These are phyloP conservation scores for Plemyria rubiginata DNA, from an alignment of 2,888 invertebrate species.

Conservation along the genomic window DNA sequence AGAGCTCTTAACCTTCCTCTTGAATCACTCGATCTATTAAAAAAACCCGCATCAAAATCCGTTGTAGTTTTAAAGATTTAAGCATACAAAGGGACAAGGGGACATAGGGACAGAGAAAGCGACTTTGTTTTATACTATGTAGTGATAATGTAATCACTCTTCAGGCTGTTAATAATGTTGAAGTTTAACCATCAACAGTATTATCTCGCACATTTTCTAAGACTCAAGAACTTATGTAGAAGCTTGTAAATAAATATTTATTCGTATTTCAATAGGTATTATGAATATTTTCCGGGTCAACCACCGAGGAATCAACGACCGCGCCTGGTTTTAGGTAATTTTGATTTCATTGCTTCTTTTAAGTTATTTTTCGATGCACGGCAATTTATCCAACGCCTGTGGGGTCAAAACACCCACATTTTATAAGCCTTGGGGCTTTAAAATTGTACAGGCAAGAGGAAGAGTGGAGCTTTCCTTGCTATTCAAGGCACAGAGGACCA, in stretches of 20 bases:
- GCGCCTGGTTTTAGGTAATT: constrained; percentile 16
- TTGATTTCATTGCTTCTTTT: constrained; percentile 18
- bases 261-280: constrained; percentile 22
- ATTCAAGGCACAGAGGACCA: neutral
- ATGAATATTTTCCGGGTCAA: constrained; percentile 34
- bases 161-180: no score
- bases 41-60: no score
- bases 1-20: no score
- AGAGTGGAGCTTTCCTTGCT: constrained; percentile 32
- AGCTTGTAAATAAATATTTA: constrained; percentile 12
- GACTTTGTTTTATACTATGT: no score
- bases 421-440: constrained; percentile 50
- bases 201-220: neutral
- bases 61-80: no score
- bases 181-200: neutral
- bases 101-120: no score
- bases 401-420: constrained; percentile 61
- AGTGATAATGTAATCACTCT: no score
- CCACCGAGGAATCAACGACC: constrained; percentile 24
- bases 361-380: constrained; percentile 39
- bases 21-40: no score
- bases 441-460: constrained; percentile 49
- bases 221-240: no score
- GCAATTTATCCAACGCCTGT: constrained; percentile 55
- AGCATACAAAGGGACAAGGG: no score